Evolutionary conservation across 30 jellyfish, hydroid and myxozoan genomes (phyloP).

Genomic region (Hydractinia echinata): DNA sequence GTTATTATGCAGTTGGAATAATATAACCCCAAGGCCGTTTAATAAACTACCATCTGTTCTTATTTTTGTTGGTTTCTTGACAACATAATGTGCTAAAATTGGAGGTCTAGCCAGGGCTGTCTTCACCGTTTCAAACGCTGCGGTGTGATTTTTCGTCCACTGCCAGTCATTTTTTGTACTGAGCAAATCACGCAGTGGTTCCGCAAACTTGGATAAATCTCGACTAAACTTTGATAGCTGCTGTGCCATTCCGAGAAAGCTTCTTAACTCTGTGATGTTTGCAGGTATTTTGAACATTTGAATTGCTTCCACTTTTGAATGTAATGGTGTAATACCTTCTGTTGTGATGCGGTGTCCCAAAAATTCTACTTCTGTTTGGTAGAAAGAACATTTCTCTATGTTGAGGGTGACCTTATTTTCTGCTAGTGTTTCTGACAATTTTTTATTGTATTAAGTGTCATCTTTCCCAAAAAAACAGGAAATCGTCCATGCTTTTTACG

Average conservation of each 20-base stretch:
- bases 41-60: conserved; percentile 47
- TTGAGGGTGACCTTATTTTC: conserved; percentile 38
- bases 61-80: conserved; percentile 28
- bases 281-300: background rate
- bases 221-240: conserved; percentile 10
- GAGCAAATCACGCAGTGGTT: conserved; percentile 18
- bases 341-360: conserved; percentile 34
- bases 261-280: conserved; percentile 10
- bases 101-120: background rate
- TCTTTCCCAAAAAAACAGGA: background rate
- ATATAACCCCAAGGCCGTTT: conserved; percentile 37
- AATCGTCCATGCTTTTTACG: background rate
- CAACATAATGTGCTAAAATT: conserved; percentile 28
- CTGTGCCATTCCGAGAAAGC: conserved; percentile 19
- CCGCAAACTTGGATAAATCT: background rate
- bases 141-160: conserved; percentile 23
- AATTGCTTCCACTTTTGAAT: conserved; percentile 18
- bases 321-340: conserved; percentile 25
- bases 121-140: conserved; percentile 24
- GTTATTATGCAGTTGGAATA: conserved; percentile 22
- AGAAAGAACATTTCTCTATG: conserved; percentile 14
- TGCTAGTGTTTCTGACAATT: conserved; percentile 5
- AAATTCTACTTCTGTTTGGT: conserved; percentile 13
- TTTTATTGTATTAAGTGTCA: conserved; percentile 8
- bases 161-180: conserved; percentile 15